Evolutionary conservation across 2,797 vertebrate species (phyloP).

Genomic region (Neopelma chrysocephalum): DNA sequence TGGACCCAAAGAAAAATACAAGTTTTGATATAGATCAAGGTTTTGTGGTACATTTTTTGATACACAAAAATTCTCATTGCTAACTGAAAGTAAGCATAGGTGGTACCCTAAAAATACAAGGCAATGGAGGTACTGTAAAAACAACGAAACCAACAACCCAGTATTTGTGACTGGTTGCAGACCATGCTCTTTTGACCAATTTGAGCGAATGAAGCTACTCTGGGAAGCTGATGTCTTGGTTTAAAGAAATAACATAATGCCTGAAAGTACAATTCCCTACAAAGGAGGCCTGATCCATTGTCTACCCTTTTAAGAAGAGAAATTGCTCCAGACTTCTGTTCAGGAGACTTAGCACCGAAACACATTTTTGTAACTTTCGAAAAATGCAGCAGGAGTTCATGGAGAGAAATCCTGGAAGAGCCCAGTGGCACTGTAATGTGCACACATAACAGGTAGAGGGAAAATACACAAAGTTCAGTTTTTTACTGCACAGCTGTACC

Average conservation of each 20-base stretch:
- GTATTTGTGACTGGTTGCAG: background rate
- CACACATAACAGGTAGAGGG: background rate
- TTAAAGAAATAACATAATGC: background rate
- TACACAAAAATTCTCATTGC: background rate
- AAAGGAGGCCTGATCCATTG: background rate
- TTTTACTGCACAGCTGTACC: background rate
- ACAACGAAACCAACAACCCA: background rate
- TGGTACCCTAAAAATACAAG: background rate
- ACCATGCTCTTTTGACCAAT: background rate
- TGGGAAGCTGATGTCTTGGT: background rate
- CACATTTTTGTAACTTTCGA: background rate
- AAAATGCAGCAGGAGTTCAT: background rate
- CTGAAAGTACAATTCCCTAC: background rate
- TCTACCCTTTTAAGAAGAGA: background rate
- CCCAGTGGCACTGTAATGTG: background rate
- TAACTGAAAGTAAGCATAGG: background rate
- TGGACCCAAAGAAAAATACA: background rate
- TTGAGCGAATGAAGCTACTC: background rate
- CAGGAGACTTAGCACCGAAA: background rate
- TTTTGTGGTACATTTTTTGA: background rate
- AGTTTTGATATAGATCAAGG: background rate
- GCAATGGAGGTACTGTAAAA: background rate
- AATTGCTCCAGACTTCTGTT: background rate
- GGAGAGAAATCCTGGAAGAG: background rate
- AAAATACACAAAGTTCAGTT: background rate